Evolutionary conservation across 2,113 vertebrate species (phyloP), one percentile per base, ranked within the genome.

Genomic region (Athene cunicularia): DNA sequence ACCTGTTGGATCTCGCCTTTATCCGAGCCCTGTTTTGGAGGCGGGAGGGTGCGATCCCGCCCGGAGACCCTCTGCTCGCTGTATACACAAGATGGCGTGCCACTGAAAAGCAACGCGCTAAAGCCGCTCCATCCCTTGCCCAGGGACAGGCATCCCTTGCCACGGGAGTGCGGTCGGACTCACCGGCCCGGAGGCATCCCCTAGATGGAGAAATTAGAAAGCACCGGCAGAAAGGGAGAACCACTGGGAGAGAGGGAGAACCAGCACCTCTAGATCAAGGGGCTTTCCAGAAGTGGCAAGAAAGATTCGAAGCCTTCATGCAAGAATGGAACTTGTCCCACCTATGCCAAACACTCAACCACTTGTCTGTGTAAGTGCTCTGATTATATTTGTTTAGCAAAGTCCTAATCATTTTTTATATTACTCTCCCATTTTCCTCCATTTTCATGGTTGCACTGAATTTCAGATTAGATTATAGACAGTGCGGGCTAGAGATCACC

Each of bases 1-100:
- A 21, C 63, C 76, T 3, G 0, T 14, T 5, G 3, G 4, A 5
- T 6, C 22, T 2, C n/a, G 35, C 41, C 0, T 1, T 43, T 8
- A 5, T 5, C 22, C 53, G 15, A n/a, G 55, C 16, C 59, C 5
- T 37, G 33, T 3, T 17, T 3, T 3, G 63, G 16, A 10, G 85
- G 55, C 73, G 28, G 81, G 73, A 56, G 73, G 0, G 35, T 0
- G 67, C 76, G 4, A 14, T 17, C 47, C 74, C 21, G 3, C 47
- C 85, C 47, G n/a, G 14, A 14, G 71, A 26, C 22, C 93, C 0
- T 2, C 85, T 84, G 91, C 56, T 58, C 4, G 47, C 82, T 0
- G 21, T 0, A 28, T 0, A 3, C 91, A 27, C 67, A 86, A 62
- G 92, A 76, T 80, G 86, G 80, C 58, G 83, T 52, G 91, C 53